Evolutionary conservation across 2,113 vertebrate genomes (phyloP).

Genomic region (Melanostigma gelatinosum): DNA sequence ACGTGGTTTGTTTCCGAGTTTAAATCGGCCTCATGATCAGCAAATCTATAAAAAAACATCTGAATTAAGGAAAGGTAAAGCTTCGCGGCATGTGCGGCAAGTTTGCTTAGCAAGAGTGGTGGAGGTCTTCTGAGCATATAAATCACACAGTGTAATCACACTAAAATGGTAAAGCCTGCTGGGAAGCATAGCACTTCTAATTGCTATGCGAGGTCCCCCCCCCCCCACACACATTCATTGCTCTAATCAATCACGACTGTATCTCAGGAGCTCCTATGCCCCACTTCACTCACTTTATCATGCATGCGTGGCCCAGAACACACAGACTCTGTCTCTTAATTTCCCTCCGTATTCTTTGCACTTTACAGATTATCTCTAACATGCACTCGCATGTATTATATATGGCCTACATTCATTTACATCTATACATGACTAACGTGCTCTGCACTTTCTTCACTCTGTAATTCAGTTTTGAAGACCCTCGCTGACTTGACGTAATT

Average conservation of each 20-base stretch:
- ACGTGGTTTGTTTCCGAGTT: slow-evolving; percentile 3
- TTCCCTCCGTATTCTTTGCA: neutral
- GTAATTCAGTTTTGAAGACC: neutral
- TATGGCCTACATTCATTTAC: neutral
- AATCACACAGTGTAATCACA: slow-evolving; percentile 62
- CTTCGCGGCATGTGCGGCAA: slow-evolving; percentile 19
- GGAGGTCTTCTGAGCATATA: slow-evolving; percentile 31
- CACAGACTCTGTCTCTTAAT: slow-evolving; percentile 12
- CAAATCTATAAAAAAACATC: neutral
- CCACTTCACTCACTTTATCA: slow-evolving; percentile 31
- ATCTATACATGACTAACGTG: neutral
- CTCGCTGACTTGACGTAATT: neutral
- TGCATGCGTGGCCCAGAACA: slow-evolving; percentile 19
- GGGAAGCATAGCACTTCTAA: slow-evolving; percentile 59
- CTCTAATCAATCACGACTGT: slow-evolving; percentile 31
- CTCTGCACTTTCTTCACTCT: neutral
- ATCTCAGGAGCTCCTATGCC: slow-evolving; percentile 27
- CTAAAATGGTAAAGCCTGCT: slow-evolving; percentile 59
- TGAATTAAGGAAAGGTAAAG: slow-evolving; percentile 11
- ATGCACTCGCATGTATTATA: neutral
- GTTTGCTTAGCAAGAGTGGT: slow-evolving; percentile 40
- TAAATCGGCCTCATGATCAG: slow-evolving; percentile 13
- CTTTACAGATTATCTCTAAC: neutral
- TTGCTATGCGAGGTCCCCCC: slow-evolving; percentile 38
- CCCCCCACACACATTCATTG: slow-evolving; percentile 10